A percentile compares a stretch with the other conserved stretches of the same genome.
These are phyloP conservation scores for Aphelenchoides bicaudatus DNA, from an alignment of 2,888 invertebrate species.

Conservation along the genomic window DNA sequence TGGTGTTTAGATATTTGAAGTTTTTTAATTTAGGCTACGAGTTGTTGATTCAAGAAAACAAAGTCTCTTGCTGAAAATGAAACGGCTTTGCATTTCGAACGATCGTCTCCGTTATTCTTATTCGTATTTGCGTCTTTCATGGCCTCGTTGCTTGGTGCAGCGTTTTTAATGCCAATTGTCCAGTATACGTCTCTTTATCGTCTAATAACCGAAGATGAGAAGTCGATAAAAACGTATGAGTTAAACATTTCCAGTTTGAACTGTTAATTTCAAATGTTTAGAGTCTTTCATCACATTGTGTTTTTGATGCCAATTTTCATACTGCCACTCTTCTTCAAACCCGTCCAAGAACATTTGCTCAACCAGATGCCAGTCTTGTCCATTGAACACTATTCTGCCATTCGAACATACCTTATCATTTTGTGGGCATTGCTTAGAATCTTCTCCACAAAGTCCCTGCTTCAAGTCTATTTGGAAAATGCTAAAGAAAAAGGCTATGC, in stretches of 20 bases:
- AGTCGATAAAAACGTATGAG: neutral
- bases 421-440: constrained; percentile 10
- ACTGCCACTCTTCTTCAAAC: constrained; percentile 7
- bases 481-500: constrained; percentile 13
- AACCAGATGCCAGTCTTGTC: neutral
- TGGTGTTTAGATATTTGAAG: neutral
- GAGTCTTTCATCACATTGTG: neutral
- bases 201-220: neutral
- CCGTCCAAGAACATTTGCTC: constrained; percentile 3
- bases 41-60: neutral
- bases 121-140: constrained; percentile 13
- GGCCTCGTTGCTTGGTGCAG: constrained; percentile 3
- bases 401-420: neutral
- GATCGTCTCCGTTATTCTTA: constrained; percentile 12
- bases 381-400: neutral
- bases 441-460: neutral
- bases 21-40: constrained; percentile 4
- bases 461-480: constrained; percentile 15
- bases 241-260: neutral
- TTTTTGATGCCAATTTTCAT: constrained; percentile 5
- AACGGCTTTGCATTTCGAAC: neutral
- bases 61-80: neutral
- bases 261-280: neutral
- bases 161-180: constrained; percentile 10
- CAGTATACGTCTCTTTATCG: constrained; percentile 13